Base-by-base conservation (phyloP, 2,888 invertebrate species). In the Lochmaea crataegi region DNA sequence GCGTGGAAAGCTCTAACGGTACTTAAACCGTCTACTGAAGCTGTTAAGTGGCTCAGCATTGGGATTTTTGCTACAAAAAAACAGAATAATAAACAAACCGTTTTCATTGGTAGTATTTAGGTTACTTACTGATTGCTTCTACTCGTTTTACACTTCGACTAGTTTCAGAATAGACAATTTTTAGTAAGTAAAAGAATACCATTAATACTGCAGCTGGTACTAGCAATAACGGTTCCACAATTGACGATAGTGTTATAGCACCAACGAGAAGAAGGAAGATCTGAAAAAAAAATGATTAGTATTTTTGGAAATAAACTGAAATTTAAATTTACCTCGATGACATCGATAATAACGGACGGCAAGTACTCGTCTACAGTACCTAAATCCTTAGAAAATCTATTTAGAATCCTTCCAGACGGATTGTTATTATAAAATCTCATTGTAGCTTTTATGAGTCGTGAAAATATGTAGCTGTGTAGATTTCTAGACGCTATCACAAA, bases 1-100 rank as follows among this genome's bases (percentile, higher is more conserved):
- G 92, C 92, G 71, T 89, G 87, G 79, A 93, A 92, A 0, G 94
- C 93, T 77, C 95, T 88, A 32, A 96, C 93, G 0, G 94, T 94
- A 16, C 92, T 89, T 1, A 96, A 85, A 1, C 95, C 95, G 83
- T 94, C 91, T 56, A 96, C 88, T 0, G 93, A 92, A 63, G 94
- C 91, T 79, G 91, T 93, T 71, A 95, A 88, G 80, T 95, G 92
- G 2, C 92, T 91, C 83, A 93, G 94, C 2, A 96, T 91, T 0
- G 95, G 95, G 82, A 94, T 94, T 71, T 94, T 90, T 70, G 93
- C 94, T 94, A 85, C 57, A 65, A 53, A 56, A 18, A 16, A 48
- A 45, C 18, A 42, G 10, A 11, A 16, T 10, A 26, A 64, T 2
- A n/a, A 16, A 22, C 16, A 45, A 56, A 56, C 18, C 10, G 1